Evolutionary conservation across 2,113 vertebrate species (phyloP).

Genomic region (Poecile atricapillus): DNA sequence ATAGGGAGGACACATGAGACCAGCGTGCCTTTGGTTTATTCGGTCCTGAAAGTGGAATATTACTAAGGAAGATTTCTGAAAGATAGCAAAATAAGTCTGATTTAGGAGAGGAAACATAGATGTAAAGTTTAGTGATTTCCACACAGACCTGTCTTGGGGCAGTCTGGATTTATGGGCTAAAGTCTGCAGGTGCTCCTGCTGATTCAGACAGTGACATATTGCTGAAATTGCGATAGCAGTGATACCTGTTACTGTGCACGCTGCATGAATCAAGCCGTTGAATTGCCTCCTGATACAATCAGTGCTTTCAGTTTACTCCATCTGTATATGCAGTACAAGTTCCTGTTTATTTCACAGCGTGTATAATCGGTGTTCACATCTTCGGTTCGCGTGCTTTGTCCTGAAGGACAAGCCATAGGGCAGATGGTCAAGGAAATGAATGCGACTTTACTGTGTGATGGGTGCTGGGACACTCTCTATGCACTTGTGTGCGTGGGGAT

Average conservation of each 20-base stretch:
- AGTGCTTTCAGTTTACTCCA: not conserved
- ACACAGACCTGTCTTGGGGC: not conserved
- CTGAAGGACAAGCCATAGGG: not conserved
- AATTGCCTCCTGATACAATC: not conserved
- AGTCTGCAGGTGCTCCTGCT: not conserved
- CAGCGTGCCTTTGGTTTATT: not conserved
- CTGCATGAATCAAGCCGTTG: not conserved
- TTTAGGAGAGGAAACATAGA: not conserved
- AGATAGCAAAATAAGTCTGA: not conserved
- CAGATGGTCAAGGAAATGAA: not conserved
- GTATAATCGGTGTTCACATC: not conserved
- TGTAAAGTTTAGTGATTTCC: not conserved
- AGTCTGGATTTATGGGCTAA: not conserved
- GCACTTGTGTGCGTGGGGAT: not conserved
- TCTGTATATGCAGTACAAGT: not conserved
- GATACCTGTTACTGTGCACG: not conserved
- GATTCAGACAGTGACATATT: not conserved
- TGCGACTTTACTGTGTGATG: accelerated
- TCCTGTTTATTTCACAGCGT: not conserved
- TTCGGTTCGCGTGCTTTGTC: not conserved
- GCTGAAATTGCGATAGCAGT: not conserved
- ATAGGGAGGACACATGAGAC: not conserved
- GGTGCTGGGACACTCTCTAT: not conserved
- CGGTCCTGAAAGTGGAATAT: not conserved
- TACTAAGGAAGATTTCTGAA: not conserved